These are phyloP conservation scores for Bradypodion ventrale DNA, from an alignment of 2,797 vertebrate species.

Conservation along the genomic window DNA sequence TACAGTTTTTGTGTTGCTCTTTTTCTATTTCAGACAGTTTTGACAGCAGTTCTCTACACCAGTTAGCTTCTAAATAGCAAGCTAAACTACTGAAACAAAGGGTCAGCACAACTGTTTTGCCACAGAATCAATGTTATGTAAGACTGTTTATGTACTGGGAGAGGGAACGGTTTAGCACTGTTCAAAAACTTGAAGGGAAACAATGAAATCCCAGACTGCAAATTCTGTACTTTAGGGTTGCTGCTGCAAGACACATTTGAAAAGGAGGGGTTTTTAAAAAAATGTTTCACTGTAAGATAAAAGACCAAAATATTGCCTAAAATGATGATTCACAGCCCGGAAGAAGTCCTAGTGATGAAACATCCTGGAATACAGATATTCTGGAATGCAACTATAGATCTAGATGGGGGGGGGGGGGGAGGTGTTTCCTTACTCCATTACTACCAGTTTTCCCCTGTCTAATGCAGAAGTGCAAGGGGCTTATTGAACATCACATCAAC, in stretches of 20 bases:
- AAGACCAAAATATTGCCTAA: not conserved
- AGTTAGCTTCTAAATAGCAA: slow-evolving; percentile 7
- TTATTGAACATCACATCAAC: no score
- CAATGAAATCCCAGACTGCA: not conserved
- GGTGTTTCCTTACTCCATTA: no score
- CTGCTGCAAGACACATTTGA: not conserved
- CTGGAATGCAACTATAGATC: no score
- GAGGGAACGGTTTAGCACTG: not conserved
- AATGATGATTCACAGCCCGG: no score
- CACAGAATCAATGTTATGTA: not conserved
- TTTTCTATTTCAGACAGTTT: slow-evolving; percentile 29
- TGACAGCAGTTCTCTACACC: slow-evolving; percentile 2
- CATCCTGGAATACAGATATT: no score
- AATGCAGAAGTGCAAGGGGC: no score
- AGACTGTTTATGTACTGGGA: not conserved
- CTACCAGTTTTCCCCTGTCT: no score
- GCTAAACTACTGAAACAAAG: slow-evolving; percentile 36
- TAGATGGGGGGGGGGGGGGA: no score
- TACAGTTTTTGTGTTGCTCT: slow-evolving; percentile 21
- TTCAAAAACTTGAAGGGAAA: not conserved
- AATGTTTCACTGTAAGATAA: not conserved
- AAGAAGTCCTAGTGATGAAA: no score
- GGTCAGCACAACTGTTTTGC: not conserved
- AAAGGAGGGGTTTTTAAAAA: no score
- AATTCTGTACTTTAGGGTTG: not conserved